Percentiles rank a stretch among this genome's conserved stretches.
Conservation (phyloP, 2,797 vertebrate species). For the Cygnus olor region DNA sequence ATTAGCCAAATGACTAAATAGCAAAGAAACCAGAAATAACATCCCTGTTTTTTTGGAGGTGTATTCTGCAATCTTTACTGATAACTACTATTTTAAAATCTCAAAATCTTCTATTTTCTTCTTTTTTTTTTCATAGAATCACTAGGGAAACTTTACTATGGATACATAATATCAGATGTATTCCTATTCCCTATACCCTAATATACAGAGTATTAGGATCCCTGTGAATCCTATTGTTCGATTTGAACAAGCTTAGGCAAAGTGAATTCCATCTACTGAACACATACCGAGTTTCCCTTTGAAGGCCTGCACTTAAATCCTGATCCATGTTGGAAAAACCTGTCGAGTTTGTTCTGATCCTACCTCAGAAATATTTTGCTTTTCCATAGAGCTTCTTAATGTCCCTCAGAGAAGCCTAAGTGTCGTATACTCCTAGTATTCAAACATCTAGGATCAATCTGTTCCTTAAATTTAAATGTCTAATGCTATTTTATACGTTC, state of each 20-base stretch:
- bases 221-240: neutral
- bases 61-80: neutral
- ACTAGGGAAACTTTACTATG: neutral
- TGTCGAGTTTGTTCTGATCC: neutral
- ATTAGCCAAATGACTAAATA: neutral
- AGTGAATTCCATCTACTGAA: neutral
- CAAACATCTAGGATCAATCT: conserved; percentile 33
- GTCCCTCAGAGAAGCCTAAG: neutral
- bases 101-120: neutral
- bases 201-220: too few species aligned
- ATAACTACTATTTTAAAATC: neutral
- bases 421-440: neutral
- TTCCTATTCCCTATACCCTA: neutral
- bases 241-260: neutral
- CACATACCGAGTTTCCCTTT: neutral
- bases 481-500: conserved; percentile 29
- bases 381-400: neutral
- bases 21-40: neutral
- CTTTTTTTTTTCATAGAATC: neutral
- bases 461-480: conserved; percentile 23
- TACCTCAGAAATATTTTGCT: neutral
- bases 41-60: neutral
- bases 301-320: neutral
- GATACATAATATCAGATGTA: neutral
- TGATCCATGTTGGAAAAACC: neutral